Conservation (phyloP, 2,797 vertebrate species). For the Takifugu rubripes region DNA sequence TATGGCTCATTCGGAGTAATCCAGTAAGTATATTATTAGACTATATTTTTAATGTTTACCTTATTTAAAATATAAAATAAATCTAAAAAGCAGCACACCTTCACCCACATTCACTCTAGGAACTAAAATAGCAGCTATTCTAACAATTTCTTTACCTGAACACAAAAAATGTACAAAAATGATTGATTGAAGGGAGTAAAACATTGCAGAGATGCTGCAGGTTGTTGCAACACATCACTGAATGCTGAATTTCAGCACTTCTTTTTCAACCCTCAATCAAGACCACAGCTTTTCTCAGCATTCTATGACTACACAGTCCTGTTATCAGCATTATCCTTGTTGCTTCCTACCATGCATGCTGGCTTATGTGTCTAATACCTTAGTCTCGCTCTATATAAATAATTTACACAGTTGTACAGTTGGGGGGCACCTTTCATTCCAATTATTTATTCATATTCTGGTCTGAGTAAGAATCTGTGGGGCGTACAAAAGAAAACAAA, state of each 20-base stretch:
- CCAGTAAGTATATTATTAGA: too few relatives aligned
- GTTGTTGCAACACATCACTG: neutral
- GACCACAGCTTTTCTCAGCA: conserved; percentile 1
- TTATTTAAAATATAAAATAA: too few relatives aligned
- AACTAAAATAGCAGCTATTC: too few relatives aligned
- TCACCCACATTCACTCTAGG: too few relatives aligned
- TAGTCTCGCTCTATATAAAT: neutral
- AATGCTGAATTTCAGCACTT: conserved; percentile 15
- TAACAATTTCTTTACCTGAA: too few relatives aligned
- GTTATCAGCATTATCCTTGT: conserved; percentile 7
- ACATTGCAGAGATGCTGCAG: neutral
- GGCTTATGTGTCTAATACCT: neutral
- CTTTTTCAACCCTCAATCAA: neutral
- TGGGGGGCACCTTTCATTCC: too few relatives aligned
- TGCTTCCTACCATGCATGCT: conserved; percentile 4
- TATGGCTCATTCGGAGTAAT: too few relatives aligned
- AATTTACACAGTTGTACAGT: neutral
- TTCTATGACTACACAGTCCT: conserved; percentile 4
- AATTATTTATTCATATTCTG: too few relatives aligned
- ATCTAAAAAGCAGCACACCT: too few relatives aligned
- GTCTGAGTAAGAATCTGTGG: neutral
- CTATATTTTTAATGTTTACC: too few relatives aligned
- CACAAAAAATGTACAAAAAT: too few relatives aligned
- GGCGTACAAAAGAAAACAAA: neutral
- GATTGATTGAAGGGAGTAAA: neutral